phyloP scores from a whole-genome alignment of 2,888 invertebrate genomes.

The Drosophila kambysellisi region DNA sequence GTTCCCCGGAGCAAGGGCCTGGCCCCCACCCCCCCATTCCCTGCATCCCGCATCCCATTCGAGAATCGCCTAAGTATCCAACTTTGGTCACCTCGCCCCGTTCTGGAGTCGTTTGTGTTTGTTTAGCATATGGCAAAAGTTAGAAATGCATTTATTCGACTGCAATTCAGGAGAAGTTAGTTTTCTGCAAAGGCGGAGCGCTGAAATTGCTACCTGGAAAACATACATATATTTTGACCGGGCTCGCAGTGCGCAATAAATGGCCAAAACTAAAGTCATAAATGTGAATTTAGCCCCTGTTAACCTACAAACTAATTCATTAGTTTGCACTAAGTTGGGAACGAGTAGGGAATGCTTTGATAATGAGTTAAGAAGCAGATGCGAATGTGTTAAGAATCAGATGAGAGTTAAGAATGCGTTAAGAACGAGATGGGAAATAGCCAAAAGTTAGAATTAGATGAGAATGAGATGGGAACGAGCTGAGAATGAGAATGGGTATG shows the following conservation, averaged over 20 bases:
- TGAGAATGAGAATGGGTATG: background rate
- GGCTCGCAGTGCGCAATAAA: background rate
- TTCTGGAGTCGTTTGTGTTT: slow-evolving; percentile 4
- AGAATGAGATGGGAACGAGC: background rate
- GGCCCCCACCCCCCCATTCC: background rate
- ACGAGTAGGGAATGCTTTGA: background rate
- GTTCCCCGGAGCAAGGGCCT: background rate
- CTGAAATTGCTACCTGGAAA: background rate
- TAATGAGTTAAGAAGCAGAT: background rate
- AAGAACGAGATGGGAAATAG: background rate
- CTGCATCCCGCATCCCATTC: background rate
- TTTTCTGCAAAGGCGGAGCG: background rate
- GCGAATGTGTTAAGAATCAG: background rate
- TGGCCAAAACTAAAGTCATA: slow-evolving; percentile 15
- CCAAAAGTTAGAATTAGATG: background rate
- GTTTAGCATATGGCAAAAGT: slow-evolving; percentile 55
- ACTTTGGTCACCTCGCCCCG: slow-evolving; percentile 18
- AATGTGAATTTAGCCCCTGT: slow-evolving; percentile 11
- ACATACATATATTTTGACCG: background rate
- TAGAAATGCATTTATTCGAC: slow-evolving; percentile 41
- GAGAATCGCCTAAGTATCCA: slow-evolving; percentile 28
- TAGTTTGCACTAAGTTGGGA: background rate
- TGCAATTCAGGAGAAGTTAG: slow-evolving; percentile 15
- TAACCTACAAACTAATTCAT: slow-evolving; percentile 15
- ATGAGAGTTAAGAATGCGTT: no score